These are phyloP conservation scores for Dorcus parallelipipedus DNA, from an alignment of 2,888 invertebrate species.

Conservation along the genomic window DNA sequence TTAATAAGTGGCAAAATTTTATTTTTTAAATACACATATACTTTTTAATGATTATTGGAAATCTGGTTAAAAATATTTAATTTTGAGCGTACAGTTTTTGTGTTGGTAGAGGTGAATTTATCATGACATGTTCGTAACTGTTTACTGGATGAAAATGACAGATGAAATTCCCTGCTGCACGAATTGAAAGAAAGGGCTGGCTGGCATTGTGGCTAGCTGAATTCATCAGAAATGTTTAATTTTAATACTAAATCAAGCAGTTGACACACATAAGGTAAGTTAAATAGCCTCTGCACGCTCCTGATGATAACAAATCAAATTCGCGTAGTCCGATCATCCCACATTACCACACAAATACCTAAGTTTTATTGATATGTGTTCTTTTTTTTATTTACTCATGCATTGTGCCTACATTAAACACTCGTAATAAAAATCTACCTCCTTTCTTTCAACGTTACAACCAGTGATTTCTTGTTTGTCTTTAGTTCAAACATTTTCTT, in stretches of 20 bases:
- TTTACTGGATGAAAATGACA: not conserved
- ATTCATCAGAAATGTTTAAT: slow-evolving; percentile 9
- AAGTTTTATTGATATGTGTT: slow-evolving; percentile 10
- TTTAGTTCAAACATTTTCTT: not conserved
- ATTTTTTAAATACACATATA: not conserved
- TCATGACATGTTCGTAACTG: no score
- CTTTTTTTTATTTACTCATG: not conserved
- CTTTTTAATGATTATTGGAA: not conserved
- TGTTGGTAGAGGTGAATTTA: not conserved
- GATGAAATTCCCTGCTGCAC: slow-evolving; percentile 7
- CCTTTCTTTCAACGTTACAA: not conserved
- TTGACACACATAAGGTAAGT: slow-evolving; percentile 12
- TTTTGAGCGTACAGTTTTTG: not conserved
- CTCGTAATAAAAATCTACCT: not conserved
- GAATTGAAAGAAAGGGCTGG: not conserved
- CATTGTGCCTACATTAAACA: not conserved
- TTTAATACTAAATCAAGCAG: slow-evolving; percentile 4
- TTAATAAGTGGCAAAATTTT: not conserved
- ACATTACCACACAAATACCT: no score
- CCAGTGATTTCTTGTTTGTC: not conserved
- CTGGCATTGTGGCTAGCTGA: slow-evolving; percentile 11
- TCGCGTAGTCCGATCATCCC: no score
- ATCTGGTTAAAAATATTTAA: not conserved
- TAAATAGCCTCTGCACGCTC: not conserved
- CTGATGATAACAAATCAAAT: no score